Evolutionary conservation across 2,888 invertebrate species (phyloP).

Genomic region (Agrochola litura): DNA sequence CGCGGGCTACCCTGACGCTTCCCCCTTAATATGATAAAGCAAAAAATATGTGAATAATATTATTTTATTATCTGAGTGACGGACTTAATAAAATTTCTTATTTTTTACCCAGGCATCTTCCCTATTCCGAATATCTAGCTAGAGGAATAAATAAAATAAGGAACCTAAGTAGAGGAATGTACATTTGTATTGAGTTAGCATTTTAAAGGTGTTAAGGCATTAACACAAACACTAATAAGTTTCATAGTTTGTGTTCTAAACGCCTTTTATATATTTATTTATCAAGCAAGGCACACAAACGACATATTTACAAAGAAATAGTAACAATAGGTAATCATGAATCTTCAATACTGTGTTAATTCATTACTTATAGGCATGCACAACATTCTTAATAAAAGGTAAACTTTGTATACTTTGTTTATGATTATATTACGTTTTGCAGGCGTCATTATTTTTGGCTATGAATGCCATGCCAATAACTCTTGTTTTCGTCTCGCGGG

Average conservation of each 20-base stretch:
- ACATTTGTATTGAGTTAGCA: not conserved
- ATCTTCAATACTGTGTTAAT: not conserved
- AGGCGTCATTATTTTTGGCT: too few species aligned
- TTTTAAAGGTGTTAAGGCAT: not conserved
- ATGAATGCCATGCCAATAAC: not conserved
- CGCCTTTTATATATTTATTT: not conserved
- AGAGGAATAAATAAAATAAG: not conserved
- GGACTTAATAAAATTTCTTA: too few species aligned
- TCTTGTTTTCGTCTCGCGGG: not conserved
- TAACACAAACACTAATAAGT: not conserved
- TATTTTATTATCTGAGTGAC: too few species aligned
- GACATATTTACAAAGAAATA: not conserved
- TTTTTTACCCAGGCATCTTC: too few species aligned
- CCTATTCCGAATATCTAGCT: constrained; percentile 3
- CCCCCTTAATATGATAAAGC: too few species aligned
- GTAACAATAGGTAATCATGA: not conserved
- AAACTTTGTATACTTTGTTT: too few species aligned
- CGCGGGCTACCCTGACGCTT: too few species aligned
- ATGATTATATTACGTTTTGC: too few species aligned
- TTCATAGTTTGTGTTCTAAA: not conserved
- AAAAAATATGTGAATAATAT: too few species aligned
- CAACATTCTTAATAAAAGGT: too few species aligned
- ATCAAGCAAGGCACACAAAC: not conserved
- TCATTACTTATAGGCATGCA: not conserved
- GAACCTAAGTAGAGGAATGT: not conserved